Conservation (phyloP, 2,113 vertebrate species). For the Ciconia stormi region DNA sequence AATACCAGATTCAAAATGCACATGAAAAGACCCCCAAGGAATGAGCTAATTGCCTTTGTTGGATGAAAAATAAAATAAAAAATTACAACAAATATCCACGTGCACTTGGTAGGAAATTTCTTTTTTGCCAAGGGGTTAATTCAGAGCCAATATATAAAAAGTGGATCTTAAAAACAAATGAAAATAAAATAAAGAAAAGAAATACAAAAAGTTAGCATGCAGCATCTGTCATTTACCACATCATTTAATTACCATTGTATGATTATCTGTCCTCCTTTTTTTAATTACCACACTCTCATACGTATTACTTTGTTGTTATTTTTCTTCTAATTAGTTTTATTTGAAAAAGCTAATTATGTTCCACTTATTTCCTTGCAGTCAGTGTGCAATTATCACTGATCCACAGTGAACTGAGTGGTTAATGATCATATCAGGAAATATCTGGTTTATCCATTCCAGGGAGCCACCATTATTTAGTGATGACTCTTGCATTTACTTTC, state of each 20-base stretch:
- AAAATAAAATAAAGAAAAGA: neutral
- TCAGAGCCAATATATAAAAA: neutral
- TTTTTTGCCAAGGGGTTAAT: neutral
- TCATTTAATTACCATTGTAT: neutral
- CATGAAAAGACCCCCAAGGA: neutral
- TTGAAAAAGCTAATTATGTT: constrained; percentile 29
- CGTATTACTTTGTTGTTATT: constrained; percentile 7
- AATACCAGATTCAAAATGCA: neutral
- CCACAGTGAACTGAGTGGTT: neutral
- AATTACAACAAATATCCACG: neutral
- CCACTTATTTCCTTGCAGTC: constrained; percentile 38
- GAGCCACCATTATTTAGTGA: neutral
- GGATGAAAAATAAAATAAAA: neutral
- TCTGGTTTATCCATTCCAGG: neutral
- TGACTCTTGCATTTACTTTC: neutral
- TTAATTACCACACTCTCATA: constrained; percentile 1
- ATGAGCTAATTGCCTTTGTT: neutral
- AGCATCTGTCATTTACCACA: neutral
- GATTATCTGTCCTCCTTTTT: constrained; percentile 19
- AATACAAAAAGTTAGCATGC: neutral
- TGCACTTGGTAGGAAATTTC: neutral
- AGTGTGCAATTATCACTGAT: constrained; percentile 13
- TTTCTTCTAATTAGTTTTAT: constrained; percentile 57
- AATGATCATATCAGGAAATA: constrained; percentile 26
- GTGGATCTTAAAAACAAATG: neutral